Evolutionary conservation across 2,888 invertebrate species (phyloP).

Genomic region (Bhutanitis thaidina): DNA sequence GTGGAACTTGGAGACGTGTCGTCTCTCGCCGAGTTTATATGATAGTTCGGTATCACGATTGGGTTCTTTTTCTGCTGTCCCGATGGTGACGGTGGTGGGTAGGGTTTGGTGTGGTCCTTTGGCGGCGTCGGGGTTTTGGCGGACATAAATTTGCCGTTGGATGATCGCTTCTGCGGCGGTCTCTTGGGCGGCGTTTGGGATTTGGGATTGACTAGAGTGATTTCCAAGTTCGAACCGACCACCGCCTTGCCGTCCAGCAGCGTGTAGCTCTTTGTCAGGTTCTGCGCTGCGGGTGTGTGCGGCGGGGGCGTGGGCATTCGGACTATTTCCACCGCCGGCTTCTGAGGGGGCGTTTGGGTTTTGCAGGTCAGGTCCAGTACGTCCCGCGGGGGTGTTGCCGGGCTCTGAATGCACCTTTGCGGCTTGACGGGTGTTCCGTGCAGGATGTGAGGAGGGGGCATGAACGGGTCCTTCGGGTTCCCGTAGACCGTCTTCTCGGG

Average conservation of each 20-base stretch:
- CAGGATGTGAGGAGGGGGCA: slow-evolving; percentile 73
- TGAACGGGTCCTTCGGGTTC: slow-evolving; percentile 85
- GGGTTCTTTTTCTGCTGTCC: slow-evolving; percentile 40
- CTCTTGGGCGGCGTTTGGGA: slow-evolving; percentile 50
- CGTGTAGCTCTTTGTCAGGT: slow-evolving; percentile 67
- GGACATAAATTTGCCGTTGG: slow-evolving; percentile 77
- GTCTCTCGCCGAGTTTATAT: slow-evolving; percentile 42
- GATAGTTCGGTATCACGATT: slow-evolving; percentile 60
- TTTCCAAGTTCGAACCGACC: slow-evolving; percentile 84
- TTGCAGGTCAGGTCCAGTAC: slow-evolving; percentile 83
- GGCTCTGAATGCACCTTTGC: slow-evolving; percentile 34
- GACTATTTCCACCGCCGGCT: slow-evolving; percentile 80
- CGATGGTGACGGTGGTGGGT: slow-evolving; percentile 31
- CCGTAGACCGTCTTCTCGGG: slow-evolving; percentile 84
- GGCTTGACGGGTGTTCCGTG: slow-evolving; percentile 66
- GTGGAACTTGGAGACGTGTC: slow-evolving; percentile 49
- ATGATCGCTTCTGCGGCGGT: slow-evolving; percentile 69
- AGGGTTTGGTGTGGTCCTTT: slow-evolving; percentile 45
- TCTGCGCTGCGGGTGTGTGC: slow-evolving; percentile 58
- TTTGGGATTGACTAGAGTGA: slow-evolving; percentile 82
- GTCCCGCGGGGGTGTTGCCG: slow-evolving; percentile 65
- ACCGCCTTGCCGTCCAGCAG: slow-evolving; percentile 61
- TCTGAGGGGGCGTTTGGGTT: slow-evolving; percentile 39
- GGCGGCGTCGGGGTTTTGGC: slow-evolving; percentile 68
- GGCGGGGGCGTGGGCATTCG: slow-evolving; percentile 61